Conservation (phyloP, 2,797 vertebrate species). For the Falco concolor region DNA sequence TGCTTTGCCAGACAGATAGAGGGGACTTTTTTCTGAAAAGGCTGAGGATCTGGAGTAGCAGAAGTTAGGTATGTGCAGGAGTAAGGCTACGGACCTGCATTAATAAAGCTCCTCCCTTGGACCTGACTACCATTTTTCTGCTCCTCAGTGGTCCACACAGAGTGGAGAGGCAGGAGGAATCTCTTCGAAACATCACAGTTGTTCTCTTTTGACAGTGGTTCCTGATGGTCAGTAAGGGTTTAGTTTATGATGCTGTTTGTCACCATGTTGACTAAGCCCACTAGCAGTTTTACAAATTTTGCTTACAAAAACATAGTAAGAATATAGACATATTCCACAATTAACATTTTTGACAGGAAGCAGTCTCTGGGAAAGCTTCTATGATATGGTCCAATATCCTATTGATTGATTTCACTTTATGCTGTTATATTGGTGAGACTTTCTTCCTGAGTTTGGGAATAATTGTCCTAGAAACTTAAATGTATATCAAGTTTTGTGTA, state of each 20-base stretch:
- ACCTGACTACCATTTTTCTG: neutral
- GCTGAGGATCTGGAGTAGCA: neutral
- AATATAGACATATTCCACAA: neutral
- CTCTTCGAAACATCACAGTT: neutral
- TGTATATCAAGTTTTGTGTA: neutral
- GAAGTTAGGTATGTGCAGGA: fast-evolving
- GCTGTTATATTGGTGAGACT: neutral
- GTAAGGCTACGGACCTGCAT: neutral
- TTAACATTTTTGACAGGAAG: neutral
- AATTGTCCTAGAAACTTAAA: neutral
- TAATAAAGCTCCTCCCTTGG: neutral
- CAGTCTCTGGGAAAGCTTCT: neutral
- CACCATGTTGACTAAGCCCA: neutral
- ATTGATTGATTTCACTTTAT: neutral
- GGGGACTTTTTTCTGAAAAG: neutral
- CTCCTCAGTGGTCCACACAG: neutral
- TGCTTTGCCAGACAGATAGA: neutral
- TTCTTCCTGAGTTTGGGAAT: neutral
- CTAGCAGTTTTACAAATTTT: neutral
- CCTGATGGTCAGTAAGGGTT: neutral
- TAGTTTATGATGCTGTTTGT: neutral
- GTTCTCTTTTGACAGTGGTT: neutral
- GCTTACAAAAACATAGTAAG: neutral
- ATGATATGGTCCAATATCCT: neutral
- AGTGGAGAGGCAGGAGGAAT: neutral